Conservation (phyloP, 2,113 vertebrate genomes). For the Peromyscus leucopus region DNA sequence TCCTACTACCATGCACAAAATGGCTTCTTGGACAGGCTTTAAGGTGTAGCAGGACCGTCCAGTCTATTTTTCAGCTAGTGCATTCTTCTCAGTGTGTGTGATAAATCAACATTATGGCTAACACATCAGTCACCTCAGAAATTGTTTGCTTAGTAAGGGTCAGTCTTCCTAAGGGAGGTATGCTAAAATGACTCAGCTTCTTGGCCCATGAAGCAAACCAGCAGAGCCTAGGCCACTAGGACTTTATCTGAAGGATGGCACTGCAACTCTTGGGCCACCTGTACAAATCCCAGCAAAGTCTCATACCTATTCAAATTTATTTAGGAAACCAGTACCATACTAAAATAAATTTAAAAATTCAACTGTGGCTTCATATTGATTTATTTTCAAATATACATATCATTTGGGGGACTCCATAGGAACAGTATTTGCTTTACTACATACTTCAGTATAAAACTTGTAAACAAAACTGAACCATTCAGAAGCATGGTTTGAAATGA, state of each 20-base stretch:
- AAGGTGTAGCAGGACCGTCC: not conserved
- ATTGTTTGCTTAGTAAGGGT: not conserved
- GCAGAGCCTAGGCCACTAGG: not conserved
- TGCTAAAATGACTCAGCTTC: not conserved
- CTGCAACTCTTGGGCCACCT: not conserved
- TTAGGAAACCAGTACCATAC: not conserved
- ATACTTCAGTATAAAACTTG: not conserved
- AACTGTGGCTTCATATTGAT: not conserved
- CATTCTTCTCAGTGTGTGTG: not conserved
- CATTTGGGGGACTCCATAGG: not conserved
- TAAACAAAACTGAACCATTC: slow-evolving; percentile 15
- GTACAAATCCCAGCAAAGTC: not conserved
- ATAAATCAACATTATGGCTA: not conserved
- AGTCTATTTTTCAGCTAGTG: not conserved
- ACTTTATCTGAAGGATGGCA: not conserved
- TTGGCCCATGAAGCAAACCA: not conserved
- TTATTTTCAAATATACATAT: not conserved
- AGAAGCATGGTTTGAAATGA: not conserved
- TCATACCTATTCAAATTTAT: not conserved
- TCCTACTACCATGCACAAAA: not conserved
- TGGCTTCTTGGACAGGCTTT: not conserved
- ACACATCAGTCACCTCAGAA: not conserved
- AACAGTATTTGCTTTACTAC: not conserved
- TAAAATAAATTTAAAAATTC: not conserved
- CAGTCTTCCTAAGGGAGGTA: not conserved